Conservation (phyloP, 37 sponge, comb jelly and placozoan genomes). For the Geodia barretti region DNA sequence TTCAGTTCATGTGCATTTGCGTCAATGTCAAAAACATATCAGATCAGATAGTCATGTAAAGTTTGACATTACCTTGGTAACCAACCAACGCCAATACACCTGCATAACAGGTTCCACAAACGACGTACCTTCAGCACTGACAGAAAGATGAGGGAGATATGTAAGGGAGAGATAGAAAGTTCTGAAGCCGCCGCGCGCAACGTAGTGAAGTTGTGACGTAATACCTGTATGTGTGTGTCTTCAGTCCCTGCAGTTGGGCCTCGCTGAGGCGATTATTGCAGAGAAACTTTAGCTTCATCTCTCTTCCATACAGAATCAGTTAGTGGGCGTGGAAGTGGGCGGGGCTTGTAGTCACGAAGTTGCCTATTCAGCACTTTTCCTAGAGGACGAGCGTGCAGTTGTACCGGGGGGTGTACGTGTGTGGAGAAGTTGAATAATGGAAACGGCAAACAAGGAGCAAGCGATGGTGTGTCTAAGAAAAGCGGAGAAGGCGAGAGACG, state of each 20-base stretch:
- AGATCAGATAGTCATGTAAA: too few species aligned
- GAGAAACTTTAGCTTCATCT: background rate
- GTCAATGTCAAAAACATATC: too few species aligned
- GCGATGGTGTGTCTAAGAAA: conserved; percentile 51
- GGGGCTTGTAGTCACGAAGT: background rate
- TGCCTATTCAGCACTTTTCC: too few species aligned
- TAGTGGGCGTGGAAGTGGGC: background rate
- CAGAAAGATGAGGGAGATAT: background rate
- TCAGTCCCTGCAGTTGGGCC: background rate
- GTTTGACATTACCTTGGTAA: background rate
- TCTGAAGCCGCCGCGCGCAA: too few species aligned
- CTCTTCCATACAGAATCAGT: background rate
- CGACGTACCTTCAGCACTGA: background rate
- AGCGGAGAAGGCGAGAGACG: conserved; percentile 18
- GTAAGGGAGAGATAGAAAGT: background rate
- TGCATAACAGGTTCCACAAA: background rate
- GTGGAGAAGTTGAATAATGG: too few species aligned
- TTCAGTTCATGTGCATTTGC: too few species aligned
- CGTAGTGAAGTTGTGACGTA: too few species aligned
- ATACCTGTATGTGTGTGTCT: background rate
- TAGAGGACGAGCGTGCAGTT: too few species aligned
- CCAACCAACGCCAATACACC: background rate
- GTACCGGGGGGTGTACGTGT: too few species aligned
- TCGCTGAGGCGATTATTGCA: background rate
- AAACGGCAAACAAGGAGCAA: conserved; percentile 47